Conservation (phyloP, 2,797 vertebrate genomes). For the Garrulus glandarius region DNA sequence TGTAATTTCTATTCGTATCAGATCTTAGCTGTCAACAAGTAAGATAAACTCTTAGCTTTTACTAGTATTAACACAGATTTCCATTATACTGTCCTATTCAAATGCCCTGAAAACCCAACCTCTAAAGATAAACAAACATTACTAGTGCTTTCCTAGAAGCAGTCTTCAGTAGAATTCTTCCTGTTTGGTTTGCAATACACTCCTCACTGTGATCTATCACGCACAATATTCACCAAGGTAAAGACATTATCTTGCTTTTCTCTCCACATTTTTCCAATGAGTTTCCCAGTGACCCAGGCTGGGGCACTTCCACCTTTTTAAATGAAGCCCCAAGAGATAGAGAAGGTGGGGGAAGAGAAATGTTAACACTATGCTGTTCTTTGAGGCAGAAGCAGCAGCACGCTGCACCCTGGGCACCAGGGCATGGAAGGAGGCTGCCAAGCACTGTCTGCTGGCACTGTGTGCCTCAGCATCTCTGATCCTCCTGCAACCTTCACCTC, state of each 20-base stretch:
- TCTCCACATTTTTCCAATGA: neutral
- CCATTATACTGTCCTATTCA: neutral
- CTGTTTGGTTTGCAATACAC: neutral
- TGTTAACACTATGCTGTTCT: neutral
- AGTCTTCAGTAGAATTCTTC: neutral
- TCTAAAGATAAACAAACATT: neutral
- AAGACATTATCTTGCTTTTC: neutral
- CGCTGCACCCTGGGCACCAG: neutral
- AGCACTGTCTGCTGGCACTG: accelerated
- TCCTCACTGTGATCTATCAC: neutral
- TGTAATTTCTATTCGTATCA: neutral
- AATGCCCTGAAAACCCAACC: neutral
- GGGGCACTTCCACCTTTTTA: neutral
- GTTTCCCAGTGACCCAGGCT: neutral
- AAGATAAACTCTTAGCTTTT: neutral
- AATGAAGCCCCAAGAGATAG: neutral
- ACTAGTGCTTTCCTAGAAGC: neutral
- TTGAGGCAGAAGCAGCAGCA: neutral
- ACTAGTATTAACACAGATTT: neutral
- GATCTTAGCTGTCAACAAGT: neutral
- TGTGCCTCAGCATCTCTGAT: neutral
- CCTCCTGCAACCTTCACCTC: neutral
- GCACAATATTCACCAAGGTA: neutral
- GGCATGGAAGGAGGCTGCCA: neutral
- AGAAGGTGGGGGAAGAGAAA: neutral